phyloP scores from a whole-genome alignment of 2,797 vertebrate species.

The Premnoplex brunnescens region DNA sequence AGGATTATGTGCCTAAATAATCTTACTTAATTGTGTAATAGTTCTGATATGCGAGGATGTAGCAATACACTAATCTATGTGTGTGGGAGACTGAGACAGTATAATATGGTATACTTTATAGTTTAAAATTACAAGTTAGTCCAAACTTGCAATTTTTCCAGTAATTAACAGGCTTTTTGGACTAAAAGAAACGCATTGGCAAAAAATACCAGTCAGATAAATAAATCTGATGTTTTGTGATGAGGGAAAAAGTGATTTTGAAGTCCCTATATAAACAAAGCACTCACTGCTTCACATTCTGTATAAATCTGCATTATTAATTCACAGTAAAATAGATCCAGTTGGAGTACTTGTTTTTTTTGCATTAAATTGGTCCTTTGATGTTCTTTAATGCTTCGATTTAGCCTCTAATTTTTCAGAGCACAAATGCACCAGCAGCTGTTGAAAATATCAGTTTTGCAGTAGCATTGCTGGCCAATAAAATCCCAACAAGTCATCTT shows the following conservation, averaged over 20 bases:
- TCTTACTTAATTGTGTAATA: conserved; percentile 36
- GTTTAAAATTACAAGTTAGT: conserved; percentile 31
- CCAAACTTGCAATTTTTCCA: conserved; percentile 19
- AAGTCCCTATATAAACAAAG: conserved; percentile 60
- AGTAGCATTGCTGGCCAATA: conserved; percentile 79
- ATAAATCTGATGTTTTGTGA: conserved; percentile 47
- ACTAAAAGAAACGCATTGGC: not conserved
- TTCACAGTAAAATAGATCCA: conserved; percentile 78
- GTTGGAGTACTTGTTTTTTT: conserved; percentile 80
- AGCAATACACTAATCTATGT: not conserved
- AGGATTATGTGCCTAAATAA: conserved; percentile 32
- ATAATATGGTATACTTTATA: not conserved
- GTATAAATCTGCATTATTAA: conserved; percentile 81
- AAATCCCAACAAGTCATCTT: conserved; percentile 77
- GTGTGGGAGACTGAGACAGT: not conserved
- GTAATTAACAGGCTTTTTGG: conserved; percentile 9
- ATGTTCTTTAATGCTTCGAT: conserved; percentile 84
- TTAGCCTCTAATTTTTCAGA: conserved; percentile 83
- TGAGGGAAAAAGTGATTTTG: conserved; percentile 18
- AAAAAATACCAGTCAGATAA: conserved; percentile 20
- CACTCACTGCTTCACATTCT: conserved; percentile 48
- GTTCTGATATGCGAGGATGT: not conserved
- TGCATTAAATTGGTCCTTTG: conserved; percentile 84
- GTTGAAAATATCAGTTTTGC: conserved; percentile 86
- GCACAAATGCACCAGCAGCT: conserved; percentile 83